Percentiles rank a stretch among this genome's conserved stretches.
These are phyloP conservation scores for Glyptemys insculpta DNA, from an alignment of 2,797 vertebrate genomes.

Conservation along the genomic window DNA sequence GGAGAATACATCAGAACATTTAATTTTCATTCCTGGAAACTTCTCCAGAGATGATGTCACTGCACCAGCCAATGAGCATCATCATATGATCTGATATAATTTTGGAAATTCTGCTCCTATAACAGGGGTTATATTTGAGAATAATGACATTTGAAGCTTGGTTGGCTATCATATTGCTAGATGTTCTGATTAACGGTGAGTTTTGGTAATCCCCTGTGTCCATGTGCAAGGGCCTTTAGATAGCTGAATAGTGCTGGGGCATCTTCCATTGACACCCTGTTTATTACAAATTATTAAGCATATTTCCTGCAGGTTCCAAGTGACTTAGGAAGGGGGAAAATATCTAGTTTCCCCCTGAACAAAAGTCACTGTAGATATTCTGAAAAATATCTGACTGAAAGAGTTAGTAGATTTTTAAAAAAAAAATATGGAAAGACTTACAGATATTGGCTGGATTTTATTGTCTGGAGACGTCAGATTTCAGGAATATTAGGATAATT, in stretches of 20 bases:
- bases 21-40: background rate
- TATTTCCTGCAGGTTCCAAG: slow-evolving; percentile 28
- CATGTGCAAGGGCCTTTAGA: background rate
- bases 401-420: slow-evolving; percentile 35
- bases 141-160: fast-evolving
- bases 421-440: slow-evolving; percentile 48
- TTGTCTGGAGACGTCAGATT: slow-evolving; percentile 66
- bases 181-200: background rate
- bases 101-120: background rate
- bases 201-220: background rate
- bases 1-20: background rate
- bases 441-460: slow-evolving; percentile 65
- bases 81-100: background rate
- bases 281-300: slow-evolving; percentile 31
- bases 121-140: background rate
- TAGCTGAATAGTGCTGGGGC: slow-evolving; percentile 34
- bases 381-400: slow-evolving; percentile 44
- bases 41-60: background rate
- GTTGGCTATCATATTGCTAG: background rate
- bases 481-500: slow-evolving; percentile 51
- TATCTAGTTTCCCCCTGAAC: slow-evolving; percentile 46
- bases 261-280: background rate
- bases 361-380: slow-evolving; percentile 52
- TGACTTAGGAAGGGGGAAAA: slow-evolving; percentile 19
- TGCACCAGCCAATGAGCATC: background rate